Base-by-base conservation (phyloP, 2,888 invertebrate genomes). In the Onchidella celtica region DNA sequence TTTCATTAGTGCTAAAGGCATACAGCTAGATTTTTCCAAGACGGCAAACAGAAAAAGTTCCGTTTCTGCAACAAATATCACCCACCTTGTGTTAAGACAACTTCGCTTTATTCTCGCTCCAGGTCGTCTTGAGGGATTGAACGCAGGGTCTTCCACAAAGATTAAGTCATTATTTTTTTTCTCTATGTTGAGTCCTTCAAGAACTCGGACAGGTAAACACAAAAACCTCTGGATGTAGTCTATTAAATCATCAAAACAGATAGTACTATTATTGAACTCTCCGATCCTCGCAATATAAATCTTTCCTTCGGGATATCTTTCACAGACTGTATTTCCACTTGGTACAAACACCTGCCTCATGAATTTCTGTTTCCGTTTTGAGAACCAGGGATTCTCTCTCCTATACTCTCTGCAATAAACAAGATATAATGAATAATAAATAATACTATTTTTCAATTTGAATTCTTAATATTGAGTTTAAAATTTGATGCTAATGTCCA, bases 221-320 rank as follows among this genome's bases (percentile, higher is more conserved):
- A 91, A 84, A 84, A 90, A 92, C 36, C 85, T 81, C 40, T 86
- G 47, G n/a, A 90, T 86, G 83, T 91, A 92, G 55, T 91, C 89
- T 17, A 89, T 61, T 24, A 92, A 81, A 40, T 86, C 84, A 36
- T 87, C 79, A 83, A 91, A 89, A 66, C 86, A 84, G 40, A 86
- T 79, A 65, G 82, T 82, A 24, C 85, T 83, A 21, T 81, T 68
- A 63, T 87, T 84, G 83, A 92, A 90, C 21, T 89, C 86, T 29
- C 92, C 92, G 17, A 92, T 59, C 57, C 82, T 89, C 88, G 90
- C 84, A 40, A 91, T 84, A 78, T 91, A 92, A n/a, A 92, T 88
- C 83, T 89, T 90, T 6, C 90, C 89, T 29, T 86, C 84, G 3
- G 91, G 90, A 70, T 90, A 91, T 83, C 89, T 90, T 29, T 90